These are phyloP conservation scores for Apamea anceps DNA, from an alignment of 2,888 invertebrate species.

Conservation along the genomic window DNA sequence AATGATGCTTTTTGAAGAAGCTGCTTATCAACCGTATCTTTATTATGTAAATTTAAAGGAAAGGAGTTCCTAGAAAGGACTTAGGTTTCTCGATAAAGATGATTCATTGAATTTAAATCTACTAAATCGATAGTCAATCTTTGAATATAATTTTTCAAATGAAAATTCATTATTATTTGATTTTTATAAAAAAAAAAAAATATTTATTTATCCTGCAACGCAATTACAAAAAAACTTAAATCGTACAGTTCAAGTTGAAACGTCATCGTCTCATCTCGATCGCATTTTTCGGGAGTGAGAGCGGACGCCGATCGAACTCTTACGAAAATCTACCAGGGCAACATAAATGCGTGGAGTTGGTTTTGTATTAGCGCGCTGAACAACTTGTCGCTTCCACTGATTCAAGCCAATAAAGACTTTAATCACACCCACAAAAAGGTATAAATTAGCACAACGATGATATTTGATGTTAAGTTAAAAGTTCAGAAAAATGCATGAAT, in stretches of 20 bases:
- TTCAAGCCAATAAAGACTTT: constrained; percentile 21
- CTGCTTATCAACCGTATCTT: neutral
- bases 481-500: constrained; percentile 7
- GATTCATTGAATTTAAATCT: neutral
- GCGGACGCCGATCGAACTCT: constrained; percentile 70
- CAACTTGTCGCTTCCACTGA: constrained; percentile 19
- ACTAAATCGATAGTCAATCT: neutral
- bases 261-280: constrained; percentile 7
- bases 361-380: constrained; percentile 1
- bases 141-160: neutral
- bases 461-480: constrained; percentile 10
- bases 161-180: no score
- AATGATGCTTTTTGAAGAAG: neutral
- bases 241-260: neutral
- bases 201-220: neutral
- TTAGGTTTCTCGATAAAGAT: neutral
- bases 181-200: no score
- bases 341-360: constrained; percentile 60
- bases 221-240: neutral
- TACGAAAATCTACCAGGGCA: constrained; percentile 78
- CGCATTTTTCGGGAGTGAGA: constrained; percentile 48
- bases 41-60: neutral
- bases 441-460: neutral
- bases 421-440: accelerated
- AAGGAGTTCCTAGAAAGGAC: neutral